Conservation (phyloP, 1,140 invertebrate species). For the Linepithema humile region DNA sequence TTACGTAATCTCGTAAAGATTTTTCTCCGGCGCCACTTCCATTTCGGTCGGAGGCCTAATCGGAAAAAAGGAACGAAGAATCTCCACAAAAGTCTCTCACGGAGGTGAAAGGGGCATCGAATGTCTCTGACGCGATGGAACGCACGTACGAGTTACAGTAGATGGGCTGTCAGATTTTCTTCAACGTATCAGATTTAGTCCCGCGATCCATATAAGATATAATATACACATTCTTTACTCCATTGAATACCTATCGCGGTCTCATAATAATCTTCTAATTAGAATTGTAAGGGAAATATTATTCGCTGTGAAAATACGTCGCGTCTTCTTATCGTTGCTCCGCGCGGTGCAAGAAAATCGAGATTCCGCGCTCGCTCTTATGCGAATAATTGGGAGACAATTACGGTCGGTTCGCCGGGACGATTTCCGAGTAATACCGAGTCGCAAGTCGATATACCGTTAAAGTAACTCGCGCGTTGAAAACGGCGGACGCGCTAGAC, state of each 20-base stretch:
- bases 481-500: conserved; percentile 41
- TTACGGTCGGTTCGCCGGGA: conserved; percentile 3
- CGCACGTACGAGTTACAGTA: not conserved
- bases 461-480: conserved; percentile 50
- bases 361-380: conserved; percentile 56
- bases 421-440: conserved; percentile 58
- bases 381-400: conserved; percentile 52
- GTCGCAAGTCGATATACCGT: conserved; percentile 61
- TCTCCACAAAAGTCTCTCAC: conserved; percentile 27
- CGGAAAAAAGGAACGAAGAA: conserved; percentile 8
- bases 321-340: not conserved
- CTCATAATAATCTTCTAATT: not conserved
- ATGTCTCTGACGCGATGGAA: conserved; percentile 5
- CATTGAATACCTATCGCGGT: not conserved
- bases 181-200: not conserved
- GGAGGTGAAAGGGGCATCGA: conserved; percentile 41
- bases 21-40: conserved; percentile 29
- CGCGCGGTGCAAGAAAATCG: conserved; percentile 32
- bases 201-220: too few relatives aligned
- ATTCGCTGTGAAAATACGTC: not conserved
- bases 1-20: conserved; percentile 59
- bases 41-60: not conserved
- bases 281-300: not conserved
- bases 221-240: too few relatives aligned
- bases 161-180: not conserved